Conservation (phyloP, 2,113 vertebrate genomes). For the Narcine bancroftii region DNA sequence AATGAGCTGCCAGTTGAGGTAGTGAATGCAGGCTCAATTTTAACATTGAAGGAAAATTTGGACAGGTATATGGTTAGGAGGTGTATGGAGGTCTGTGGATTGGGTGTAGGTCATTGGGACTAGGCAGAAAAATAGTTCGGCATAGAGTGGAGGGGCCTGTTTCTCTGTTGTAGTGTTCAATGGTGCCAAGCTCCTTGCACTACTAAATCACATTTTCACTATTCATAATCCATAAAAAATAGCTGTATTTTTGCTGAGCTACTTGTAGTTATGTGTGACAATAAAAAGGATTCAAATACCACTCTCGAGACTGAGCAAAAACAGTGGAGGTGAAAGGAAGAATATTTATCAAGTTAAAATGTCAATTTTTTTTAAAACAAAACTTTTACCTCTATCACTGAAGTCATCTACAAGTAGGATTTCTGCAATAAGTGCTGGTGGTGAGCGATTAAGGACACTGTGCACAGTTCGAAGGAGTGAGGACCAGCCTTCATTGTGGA, state of each 20-base stretch:
- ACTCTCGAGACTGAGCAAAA: too few species aligned
- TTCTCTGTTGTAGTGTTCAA: too few species aligned
- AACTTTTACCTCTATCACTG: constrained; percentile 82
- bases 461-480: constrained; percentile 88
- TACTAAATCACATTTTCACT: neutral
- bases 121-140: too few species aligned
- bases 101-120: too few species aligned
- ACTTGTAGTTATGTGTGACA: neutral
- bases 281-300: too few species aligned
- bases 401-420: constrained; percentile 93
- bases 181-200: neutral
- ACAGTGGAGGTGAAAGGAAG: neutral
- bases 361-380: neutral
- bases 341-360: constrained; percentile 3
- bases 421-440: constrained; percentile 80
- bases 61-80: too few species aligned
- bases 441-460: constrained; percentile 90
- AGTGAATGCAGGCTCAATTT: too few species aligned
- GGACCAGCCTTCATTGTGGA: constrained; percentile 98
- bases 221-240: neutral
- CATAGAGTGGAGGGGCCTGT: too few species aligned
- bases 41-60: too few species aligned
- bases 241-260: neutral
- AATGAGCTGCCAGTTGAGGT: too few species aligned
- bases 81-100: too few species aligned